Evolutionary conservation across 2,797 vertebrate species (phyloP).

Genomic region (Buphagus erythrorhynchus): DNA sequence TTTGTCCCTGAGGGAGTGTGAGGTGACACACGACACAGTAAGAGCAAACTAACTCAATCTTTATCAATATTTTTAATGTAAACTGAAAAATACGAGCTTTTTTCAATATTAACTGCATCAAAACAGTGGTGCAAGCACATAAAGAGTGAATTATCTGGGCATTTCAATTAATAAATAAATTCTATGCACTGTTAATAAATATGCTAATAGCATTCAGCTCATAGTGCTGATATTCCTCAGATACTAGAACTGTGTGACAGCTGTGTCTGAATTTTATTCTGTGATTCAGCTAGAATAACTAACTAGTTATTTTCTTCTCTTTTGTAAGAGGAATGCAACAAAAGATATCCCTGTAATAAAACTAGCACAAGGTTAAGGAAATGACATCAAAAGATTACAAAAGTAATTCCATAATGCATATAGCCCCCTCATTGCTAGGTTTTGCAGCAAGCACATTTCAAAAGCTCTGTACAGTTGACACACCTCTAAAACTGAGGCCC

Average conservation of each 20-base stretch:
- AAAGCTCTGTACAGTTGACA: background rate
- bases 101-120: slow-evolving; percentile 16
- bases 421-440: background rate
- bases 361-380: slow-evolving; percentile 32
- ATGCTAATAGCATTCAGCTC: slow-evolving; percentile 22
- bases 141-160: background rate
- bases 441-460: background rate
- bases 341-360: slow-evolving; percentile 27
- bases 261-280: slow-evolving; percentile 12
- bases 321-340: background rate
- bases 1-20: slow-evolving; percentile 33
- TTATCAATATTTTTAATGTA: slow-evolving; percentile 9
- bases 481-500: background rate
- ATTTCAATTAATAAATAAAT: slow-evolving; percentile 33
- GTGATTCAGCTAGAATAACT: slow-evolving; percentile 37
- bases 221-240: slow-evolving; percentile 25
- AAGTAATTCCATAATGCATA: background rate
- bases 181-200: slow-evolving; percentile 1
- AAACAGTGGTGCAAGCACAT: background rate
- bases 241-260: background rate
- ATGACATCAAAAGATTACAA: background rate
- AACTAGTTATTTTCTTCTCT: slow-evolving; percentile 22
- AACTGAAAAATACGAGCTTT: slow-evolving; percentile 10
- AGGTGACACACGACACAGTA: background rate
- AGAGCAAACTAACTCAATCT: background rate